phyloP scores from a whole-genome alignment of 2,888 invertebrate genomes.

The Conomelus anceps region DNA sequence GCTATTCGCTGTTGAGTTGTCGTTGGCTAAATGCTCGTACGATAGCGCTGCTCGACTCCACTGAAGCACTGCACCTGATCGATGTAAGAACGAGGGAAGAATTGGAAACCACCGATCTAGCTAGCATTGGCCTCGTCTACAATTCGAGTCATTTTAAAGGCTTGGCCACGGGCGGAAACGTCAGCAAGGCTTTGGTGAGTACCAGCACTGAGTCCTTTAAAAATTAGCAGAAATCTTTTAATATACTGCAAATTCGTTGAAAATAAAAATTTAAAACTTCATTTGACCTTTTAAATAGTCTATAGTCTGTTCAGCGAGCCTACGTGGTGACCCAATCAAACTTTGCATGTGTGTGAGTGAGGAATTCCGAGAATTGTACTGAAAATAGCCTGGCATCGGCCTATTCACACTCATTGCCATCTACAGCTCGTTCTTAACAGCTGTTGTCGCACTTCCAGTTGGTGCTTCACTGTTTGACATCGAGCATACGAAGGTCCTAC shows the following conservation, averaged over 20 bases:
- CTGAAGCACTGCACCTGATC: conserved; percentile 78
- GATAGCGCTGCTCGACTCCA: conserved; percentile 75
- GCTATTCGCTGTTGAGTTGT: conserved; percentile 65
- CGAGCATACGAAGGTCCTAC: too few relatives aligned
- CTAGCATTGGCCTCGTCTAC: conserved; percentile 73
- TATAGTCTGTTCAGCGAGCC: too few relatives aligned
- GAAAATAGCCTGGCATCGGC: too few relatives aligned
- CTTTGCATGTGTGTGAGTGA: too few relatives aligned
- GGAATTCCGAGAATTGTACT: too few relatives aligned
- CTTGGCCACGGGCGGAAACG: conserved; percentile 92
- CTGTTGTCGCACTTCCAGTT: too few relatives aligned
- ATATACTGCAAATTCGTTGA: not conserved
- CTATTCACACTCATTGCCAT: too few relatives aligned
- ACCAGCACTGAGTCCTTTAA: not conserved
- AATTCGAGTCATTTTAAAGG: conserved; percentile 85
- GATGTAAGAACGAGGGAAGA: conserved; percentile 86
- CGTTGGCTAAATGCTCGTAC: conserved; percentile 79
- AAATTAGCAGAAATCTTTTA: not conserved
- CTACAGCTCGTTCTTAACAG: too few relatives aligned
- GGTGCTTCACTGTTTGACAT: too few relatives aligned
- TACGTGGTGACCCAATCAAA: too few relatives aligned
- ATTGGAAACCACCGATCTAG: conserved; percentile 73
- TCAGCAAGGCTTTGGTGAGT: conserved; percentile 63
- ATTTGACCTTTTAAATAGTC: too few relatives aligned
- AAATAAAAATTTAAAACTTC: too few relatives aligned